A percentile compares a stretch with the other conserved stretches of the same genome.
phyloP scores from a whole-genome alignment of 2,888 invertebrate genomes.

The Lasioglossum vierecki region DNA sequence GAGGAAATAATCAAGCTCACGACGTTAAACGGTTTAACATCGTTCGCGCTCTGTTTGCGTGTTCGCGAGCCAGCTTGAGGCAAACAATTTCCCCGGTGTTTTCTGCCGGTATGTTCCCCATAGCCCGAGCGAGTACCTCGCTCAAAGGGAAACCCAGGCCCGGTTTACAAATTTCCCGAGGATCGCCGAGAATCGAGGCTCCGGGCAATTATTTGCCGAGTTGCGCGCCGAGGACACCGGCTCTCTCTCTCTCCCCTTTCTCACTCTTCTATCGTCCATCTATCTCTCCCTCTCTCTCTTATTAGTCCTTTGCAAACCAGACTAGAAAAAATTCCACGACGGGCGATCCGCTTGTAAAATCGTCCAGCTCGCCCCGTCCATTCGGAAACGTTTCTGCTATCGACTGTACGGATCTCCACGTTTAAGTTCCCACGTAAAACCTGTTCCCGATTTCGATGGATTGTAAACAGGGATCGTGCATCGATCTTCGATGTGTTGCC shows the following conservation, averaged over 20 bases:
- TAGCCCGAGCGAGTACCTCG: not conserved
- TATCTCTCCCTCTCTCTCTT: not conserved
- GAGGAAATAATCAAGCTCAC: conserved; percentile 45
- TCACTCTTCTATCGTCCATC: too few species aligned
- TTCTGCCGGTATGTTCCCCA: not conserved
- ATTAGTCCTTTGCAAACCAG: not conserved
- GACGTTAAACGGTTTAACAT: conserved; percentile 41
- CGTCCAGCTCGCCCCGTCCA: not conserved
- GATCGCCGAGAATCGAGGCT: conserved; percentile 1
- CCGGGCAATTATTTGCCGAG: not conserved
- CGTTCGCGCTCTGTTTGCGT: conserved; percentile 18
- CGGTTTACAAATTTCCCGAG: conserved; percentile 7
- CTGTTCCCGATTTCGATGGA: not conserved
- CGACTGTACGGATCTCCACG: not conserved
- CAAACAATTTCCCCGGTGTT: conserved; percentile 23
- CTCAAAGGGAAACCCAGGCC: not conserved
- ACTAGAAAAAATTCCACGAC: not conserved
- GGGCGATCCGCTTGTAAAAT: not conserved
- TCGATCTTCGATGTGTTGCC: not conserved
- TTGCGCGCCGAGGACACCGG: not conserved
- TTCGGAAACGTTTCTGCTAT: not conserved
- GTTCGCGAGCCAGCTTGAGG: conserved; percentile 7
- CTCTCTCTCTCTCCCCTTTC: not conserved
- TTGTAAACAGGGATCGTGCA: not conserved
- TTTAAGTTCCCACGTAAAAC: not conserved